Evolutionary conservation across 2,113 vertebrate species (phyloP), one percentile per base, ranked within the genome.

Genomic region (Myocastor coypus): DNA sequence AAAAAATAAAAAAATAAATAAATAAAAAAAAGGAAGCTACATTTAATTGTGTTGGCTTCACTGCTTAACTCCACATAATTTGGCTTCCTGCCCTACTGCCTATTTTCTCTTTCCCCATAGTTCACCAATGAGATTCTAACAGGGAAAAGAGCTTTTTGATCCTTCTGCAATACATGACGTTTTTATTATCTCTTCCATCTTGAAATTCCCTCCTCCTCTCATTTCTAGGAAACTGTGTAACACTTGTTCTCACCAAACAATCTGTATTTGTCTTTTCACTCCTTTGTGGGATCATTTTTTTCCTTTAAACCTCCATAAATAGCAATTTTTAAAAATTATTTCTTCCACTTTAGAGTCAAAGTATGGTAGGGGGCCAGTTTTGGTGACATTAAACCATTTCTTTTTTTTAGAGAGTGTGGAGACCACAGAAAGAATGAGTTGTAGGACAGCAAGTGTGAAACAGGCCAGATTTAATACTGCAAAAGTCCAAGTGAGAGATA

Each of bases 231-330:
- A 92, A 83, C 7, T 88, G 30, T 89, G 46, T 46, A 46, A 52
- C 52, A 86, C 37, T 37, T 63, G 63, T 73, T 82, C 50, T 83
- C 40, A 84, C 34, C 34, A 30, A 88, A 13, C 52, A 57, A 14
- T 50, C 64, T 85, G 75, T 93, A 50, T 50, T 73, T 17, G 7
- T 59, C 66, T 95, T 88, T 86, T 78, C 81, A 75, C 37, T 84
- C 64, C 57, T 89, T 87, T 93, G n/a, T 91, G 69, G 19, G 13
- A 88, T 88, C 69, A 55, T 86, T 91, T 91, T 91, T 59, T 32
- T 16, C 61, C 22, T 89, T 22, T 61, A 46, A 73, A 52, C 40
- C 20, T 40, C 68, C 50, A 63, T 16, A 95, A 63, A 82, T 46
- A 95, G 42, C 10, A 34, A 85, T 85, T 83, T 75, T 50, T 32